These are phyloP conservation scores for Dasyurus viverrinus DNA, from an alignment of 2,113 vertebrate genomes.

Conservation along the genomic window DNA sequence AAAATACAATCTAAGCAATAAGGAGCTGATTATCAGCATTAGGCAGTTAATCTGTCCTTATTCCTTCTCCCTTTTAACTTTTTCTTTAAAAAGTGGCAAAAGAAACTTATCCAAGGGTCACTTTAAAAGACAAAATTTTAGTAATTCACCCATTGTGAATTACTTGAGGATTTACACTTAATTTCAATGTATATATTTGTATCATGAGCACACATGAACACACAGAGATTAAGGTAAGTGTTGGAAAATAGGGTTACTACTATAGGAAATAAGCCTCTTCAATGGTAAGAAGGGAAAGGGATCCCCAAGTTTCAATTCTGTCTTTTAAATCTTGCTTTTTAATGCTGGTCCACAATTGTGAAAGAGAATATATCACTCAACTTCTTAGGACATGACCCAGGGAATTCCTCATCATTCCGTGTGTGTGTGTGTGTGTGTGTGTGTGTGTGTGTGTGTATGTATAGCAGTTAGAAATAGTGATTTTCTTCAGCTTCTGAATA, in stretches of 20 bases:
- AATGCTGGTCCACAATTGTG: not conserved
- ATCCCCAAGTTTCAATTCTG: not conserved
- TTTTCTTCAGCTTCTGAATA: not conserved
- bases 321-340: not conserved
- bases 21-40: not conserved
- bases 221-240: not conserved
- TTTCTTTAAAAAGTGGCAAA: not conserved
- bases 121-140: not conserved
- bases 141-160: not conserved
- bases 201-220: not conserved
- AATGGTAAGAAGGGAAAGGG: not conserved
- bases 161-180: not conserved
- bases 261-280: not conserved
- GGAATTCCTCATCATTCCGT: not conserved
- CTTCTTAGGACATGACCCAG: not conserved
- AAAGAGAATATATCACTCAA: not conserved
- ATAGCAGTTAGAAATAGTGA: not conserved
- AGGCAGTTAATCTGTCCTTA: not conserved
- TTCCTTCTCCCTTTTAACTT: not conserved
- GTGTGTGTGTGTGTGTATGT: not conserved
- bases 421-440: not conserved
- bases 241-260: not conserved
- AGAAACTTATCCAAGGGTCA: not conserved
- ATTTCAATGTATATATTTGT: not conserved
- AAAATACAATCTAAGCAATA: not conserved